Evolutionary conservation across 2,113 vertebrate genomes (phyloP).

Genomic region (Donacobius atricapilla): DNA sequence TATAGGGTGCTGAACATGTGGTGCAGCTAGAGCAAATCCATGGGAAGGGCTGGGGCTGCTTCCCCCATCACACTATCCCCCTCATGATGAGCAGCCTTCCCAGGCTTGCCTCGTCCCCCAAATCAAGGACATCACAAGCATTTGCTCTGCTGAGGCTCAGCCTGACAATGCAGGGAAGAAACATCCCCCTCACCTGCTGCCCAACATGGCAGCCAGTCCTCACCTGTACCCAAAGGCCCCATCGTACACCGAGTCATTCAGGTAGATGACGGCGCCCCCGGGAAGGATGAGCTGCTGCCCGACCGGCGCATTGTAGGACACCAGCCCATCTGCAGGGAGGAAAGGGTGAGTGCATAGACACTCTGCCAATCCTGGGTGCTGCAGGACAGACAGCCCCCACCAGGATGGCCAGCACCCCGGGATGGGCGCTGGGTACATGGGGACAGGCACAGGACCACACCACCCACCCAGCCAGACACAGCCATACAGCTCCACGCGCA

Average conservation of each 20-base stretch:
- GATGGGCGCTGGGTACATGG: rapidly evolving
- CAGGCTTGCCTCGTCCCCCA: rapidly evolving
- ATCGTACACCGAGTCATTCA: conserved; percentile 95
- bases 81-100: neutral
- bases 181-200: neutral
- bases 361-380: rapidly evolving
- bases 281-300: conserved; percentile 88
- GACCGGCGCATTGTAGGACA: conserved; percentile 87
- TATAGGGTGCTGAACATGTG: rapidly evolving
- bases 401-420: neutral
- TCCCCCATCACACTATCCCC: neutral
- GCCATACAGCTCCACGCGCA: conserved; percentile 96
- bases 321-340: conserved; percentile 82
- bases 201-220: rapidly evolving
- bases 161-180: neutral
- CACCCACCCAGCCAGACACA: conserved; percentile 93
- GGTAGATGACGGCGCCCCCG: conserved; percentile 80
- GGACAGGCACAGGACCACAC: rapidly evolving
- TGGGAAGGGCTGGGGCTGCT: neutral
- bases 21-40: neutral
- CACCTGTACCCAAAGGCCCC: conserved; percentile 87
- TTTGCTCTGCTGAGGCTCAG: neutral
- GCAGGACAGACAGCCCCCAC: neutral
- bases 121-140: neutral
- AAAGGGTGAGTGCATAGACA: neutral